Conservation (phyloP, 2,888 invertebrate species). For the Catocala fraxini region DNA sequence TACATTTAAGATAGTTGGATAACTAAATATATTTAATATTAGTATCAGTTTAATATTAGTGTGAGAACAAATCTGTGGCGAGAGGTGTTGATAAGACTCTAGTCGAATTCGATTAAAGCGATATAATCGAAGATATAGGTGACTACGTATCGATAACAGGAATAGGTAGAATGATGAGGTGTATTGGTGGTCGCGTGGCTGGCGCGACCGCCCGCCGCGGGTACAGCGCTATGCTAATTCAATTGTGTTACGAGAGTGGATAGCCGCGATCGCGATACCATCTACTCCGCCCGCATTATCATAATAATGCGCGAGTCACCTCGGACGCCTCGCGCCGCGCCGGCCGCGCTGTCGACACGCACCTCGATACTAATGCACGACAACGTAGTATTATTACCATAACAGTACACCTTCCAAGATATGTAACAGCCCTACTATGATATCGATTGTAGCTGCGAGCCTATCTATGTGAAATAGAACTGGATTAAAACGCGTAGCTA, state of each 20-base stretch:
- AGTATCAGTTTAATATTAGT: neutral
- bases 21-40: neutral
- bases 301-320: conserved; percentile 86
- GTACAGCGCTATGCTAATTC: conserved; percentile 83
- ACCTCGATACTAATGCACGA: conserved; percentile 32
- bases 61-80: conserved; percentile 17
- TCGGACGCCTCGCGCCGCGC: conserved; percentile 58
- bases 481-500: neutral
- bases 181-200: conserved; percentile 81
- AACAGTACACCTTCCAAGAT: conserved; percentile 41
- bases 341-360: conserved; percentile 66
- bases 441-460: conserved; percentile 2
- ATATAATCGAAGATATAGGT: conserved; percentile 40
- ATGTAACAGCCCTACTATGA: conserved; percentile 33
- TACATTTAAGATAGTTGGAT: too few relatives aligned
- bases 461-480: neutral
- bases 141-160: conserved; percentile 47
- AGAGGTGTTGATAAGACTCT: conserved; percentile 11
- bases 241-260: conserved; percentile 82
- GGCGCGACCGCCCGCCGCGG: conserved; percentile 79
- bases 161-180: conserved; percentile 61
- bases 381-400: conserved; percentile 47
- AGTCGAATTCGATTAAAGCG: conserved; percentile 25
- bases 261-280: conserved; percentile 71
- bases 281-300: conserved; percentile 83